Base-by-base conservation (phyloP, 2,888 invertebrate species). In the Antheraea assamensis region DNA sequence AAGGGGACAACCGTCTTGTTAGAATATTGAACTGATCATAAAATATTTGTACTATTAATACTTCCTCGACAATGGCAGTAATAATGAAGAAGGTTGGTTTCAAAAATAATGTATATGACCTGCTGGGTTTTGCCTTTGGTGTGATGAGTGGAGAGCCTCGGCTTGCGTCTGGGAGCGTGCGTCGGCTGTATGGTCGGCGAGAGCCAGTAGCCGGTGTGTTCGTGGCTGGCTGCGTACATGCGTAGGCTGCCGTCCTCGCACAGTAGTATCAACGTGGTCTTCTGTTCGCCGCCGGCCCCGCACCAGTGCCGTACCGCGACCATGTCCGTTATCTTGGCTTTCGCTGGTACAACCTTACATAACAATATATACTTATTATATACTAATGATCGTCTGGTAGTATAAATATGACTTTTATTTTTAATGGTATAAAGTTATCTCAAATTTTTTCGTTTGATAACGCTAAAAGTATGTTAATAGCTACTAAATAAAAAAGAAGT, bases 161-260 rank as follows among this genome's bases (percentile, higher is more conserved):
- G 88, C 24, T 90, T 84, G 1, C 92, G 85, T 0, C 93, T 78
- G 68, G 94, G 93, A 74, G 92, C 92, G 75, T 93, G 93, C 75
- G 90, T 90, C 19, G 93, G 93, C 77, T 93, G 94, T n/a, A 96
- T 96, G 72, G 95, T 93, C 0, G 96, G 95, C 15, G 96, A 95
- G 71, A 96, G 91, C 90, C 96, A 95, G 82, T 92, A 94, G 83
- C 96, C 97, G 5, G 98, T 98, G 82, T 97, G 96, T 31, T 98
- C 98, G 84, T 97, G 96, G 79, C 97, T 97, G 0, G 98, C 99
- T 87, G 98, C 98, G 88, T 98, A 99, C 92, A 99, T 99, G 74
- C 99, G 96, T 77, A 99, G 94, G 86, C 99, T 99, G 55, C 99
- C 99, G 90, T 99, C 99, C 89, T 99, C 99, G 89, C 99, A 99